Conservation (phyloP, 1,140 invertebrate genomes). For the Camponotus pennsylvanicus region DNA sequence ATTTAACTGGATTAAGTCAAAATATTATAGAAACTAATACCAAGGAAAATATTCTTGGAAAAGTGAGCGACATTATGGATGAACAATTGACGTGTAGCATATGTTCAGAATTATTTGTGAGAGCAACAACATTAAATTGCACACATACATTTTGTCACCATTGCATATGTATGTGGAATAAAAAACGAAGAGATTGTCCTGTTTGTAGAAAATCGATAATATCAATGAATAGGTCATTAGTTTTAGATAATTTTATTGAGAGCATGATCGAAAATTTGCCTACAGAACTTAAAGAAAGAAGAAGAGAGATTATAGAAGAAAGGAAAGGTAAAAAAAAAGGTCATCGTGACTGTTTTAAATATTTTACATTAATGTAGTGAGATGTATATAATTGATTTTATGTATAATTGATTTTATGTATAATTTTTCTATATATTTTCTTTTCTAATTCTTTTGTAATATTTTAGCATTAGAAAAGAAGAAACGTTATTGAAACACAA, state of each 20-base stretch:
- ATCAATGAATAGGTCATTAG: constrained; percentile 86
- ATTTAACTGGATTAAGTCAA: constrained; percentile 79
- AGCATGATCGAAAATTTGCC: constrained; percentile 89
- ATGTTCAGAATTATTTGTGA: constrained; percentile 92
- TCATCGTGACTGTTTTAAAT: neutral
- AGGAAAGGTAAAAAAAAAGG: constrained; percentile 83
- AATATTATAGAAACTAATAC: constrained; percentile 64
- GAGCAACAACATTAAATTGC: constrained; percentile 91
- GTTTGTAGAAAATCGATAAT: constrained; percentile 88
- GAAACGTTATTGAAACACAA: neutral
- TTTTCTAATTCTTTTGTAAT: neutral
- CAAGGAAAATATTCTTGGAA: constrained; percentile 85
- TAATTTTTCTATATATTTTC: constrained; percentile 8
- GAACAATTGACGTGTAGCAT: constrained; percentile 92
- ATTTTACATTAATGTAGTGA: neutral
- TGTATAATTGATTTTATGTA: constrained; percentile 15
- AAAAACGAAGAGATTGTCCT: constrained; percentile 91
- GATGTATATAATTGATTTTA: constrained; percentile 1
- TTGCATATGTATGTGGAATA: constrained; percentile 92
- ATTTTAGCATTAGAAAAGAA: constrained; percentile 8
- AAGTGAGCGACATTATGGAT: constrained; percentile 90
- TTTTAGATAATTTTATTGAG: constrained; percentile 89
- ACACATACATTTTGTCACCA: constrained; percentile 92
- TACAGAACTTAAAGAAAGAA: constrained; percentile 84
- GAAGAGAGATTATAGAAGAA: constrained; percentile 85